Evolutionary conservation across 1,140 invertebrate genomes (phyloP).

Genomic region (Drosophila hydei): DNA sequence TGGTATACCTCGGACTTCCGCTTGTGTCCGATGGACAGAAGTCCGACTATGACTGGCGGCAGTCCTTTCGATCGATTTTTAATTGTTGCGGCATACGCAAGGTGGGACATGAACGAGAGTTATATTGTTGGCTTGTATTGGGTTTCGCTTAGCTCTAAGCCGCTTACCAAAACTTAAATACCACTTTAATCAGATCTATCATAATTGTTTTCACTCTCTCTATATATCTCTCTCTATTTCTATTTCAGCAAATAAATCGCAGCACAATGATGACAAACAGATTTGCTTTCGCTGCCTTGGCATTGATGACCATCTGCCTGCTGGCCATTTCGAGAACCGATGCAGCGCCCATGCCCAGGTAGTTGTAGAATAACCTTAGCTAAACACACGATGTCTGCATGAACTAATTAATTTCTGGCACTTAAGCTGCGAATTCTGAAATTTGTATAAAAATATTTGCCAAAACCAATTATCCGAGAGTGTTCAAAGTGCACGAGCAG

Average conservation of each 20-base stretch:
- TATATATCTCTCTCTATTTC: not conserved
- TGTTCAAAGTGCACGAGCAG: constrained; percentile 24
- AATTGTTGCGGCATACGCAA: constrained; percentile 42
- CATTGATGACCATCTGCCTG: constrained; percentile 62
- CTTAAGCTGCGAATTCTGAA: constrained; percentile 44
- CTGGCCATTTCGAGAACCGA: constrained; percentile 71
- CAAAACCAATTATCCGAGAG: constrained; percentile 61
- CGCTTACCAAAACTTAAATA: constrained; percentile 2
- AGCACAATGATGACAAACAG: constrained; percentile 75
- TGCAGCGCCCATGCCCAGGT: constrained; percentile 83
- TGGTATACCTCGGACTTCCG: constrained; percentile 62
- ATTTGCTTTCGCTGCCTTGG: constrained; percentile 59
- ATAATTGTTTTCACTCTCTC: not conserved
- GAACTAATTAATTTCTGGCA: constrained; percentile 66
- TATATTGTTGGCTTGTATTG: not conserved
- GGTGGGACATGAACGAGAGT: not conserved
- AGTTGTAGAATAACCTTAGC: constrained; percentile 72
- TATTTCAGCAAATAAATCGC: constrained; percentile 53
- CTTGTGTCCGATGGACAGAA: constrained; percentile 35
- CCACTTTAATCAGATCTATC: constrained; percentile 3
- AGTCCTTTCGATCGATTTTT: constrained; percentile 60
- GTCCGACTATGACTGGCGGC: not conserved
- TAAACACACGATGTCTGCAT: constrained; percentile 1
- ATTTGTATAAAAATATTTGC: constrained; percentile 63
- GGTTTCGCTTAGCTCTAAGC: constrained; percentile 14